A percentile compares a stretch with the other conserved stretches of the same genome.
phyloP scores from a whole-genome alignment of 2,113 vertebrate genomes.

The Leptodactylus fuscus region DNA sequence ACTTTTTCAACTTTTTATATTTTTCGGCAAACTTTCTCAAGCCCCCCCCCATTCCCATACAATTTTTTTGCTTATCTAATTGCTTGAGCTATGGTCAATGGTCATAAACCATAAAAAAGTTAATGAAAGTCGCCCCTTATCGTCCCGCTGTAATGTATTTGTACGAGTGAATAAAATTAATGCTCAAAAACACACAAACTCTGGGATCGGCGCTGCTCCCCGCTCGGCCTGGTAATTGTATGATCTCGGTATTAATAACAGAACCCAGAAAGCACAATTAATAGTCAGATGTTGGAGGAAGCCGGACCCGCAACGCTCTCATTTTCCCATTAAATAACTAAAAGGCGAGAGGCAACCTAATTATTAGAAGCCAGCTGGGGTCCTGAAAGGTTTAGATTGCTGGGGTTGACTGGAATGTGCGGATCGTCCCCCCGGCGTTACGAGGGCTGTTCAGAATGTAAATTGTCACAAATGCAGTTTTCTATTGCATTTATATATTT shows the following conservation, averaged over 20 bases:
- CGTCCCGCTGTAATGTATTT: slow-evolving; percentile 27
- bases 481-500: neutral
- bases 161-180: slow-evolving; percentile 28
- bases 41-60: too few species aligned
- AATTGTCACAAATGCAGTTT: neutral
- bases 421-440: neutral
- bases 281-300: slow-evolving; percentile 20
- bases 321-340: slow-evolving; percentile 51
- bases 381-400: slow-evolving; percentile 29
- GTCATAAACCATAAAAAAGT: neutral
- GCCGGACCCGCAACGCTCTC: slow-evolving; percentile 7
- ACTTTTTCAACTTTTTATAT: neutral
- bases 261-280: slow-evolving; percentile 22
- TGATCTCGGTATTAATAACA: slow-evolving; percentile 42
- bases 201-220: neutral
- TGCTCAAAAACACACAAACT: neutral
- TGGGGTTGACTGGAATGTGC: neutral
- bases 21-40: neutral
- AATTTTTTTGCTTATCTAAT: neutral
- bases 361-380: slow-evolving; percentile 50
- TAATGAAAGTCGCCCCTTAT: neutral
- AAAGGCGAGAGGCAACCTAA: slow-evolving; percentile 33
- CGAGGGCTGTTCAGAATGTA: neutral
- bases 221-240: slow-evolving; percentile 18
- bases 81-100: neutral